Evolutionary conservation across 1,140 invertebrate genomes (phyloP).

Genomic region (Pseudomyrmex cubaensis): DNA sequence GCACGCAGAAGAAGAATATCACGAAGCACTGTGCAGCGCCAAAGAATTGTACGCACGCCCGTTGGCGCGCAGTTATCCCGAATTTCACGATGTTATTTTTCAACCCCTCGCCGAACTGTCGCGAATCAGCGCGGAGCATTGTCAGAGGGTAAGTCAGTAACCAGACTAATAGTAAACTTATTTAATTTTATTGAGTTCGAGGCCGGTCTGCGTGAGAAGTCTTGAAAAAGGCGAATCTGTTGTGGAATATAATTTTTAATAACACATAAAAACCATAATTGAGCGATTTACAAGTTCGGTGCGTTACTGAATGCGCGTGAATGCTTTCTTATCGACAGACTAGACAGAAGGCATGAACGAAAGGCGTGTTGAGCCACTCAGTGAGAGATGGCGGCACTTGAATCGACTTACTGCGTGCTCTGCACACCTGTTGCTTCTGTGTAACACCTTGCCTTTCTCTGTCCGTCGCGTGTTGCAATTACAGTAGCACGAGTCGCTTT

Average conservation of each 20-base stretch:
- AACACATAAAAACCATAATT: neutral
- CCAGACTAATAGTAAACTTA: neutral
- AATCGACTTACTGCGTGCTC: constrained; percentile 14
- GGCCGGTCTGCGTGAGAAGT: neutral
- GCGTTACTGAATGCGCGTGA: constrained; percentile 2
- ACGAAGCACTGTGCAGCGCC: constrained; percentile 82
- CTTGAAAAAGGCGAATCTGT: too few species aligned
- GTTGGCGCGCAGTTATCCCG: constrained; percentile 83
- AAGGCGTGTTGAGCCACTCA: neutral
- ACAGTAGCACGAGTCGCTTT: neutral
- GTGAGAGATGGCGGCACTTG: constrained; percentile 71
- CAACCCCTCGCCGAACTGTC: constrained; percentile 85
- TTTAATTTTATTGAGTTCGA: neutral
- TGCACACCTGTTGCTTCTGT: constrained; percentile 68
- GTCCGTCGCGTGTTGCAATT: constrained; percentile 61
- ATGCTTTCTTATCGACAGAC: constrained; percentile 68
- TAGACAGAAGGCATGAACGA: neutral
- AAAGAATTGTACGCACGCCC: constrained; percentile 85
- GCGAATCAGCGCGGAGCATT: constrained; percentile 83
- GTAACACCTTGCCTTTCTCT: constrained; percentile 60
- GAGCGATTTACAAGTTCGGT: neutral
- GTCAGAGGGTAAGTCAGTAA: constrained; percentile 82
- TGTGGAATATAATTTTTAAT: too few species aligned
- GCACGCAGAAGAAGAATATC: constrained; percentile 85
- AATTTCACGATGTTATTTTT: constrained; percentile 85